Evolutionary conservation across 2,113 vertebrate species (phyloP).

Genomic region (Clarias magur): DNA sequence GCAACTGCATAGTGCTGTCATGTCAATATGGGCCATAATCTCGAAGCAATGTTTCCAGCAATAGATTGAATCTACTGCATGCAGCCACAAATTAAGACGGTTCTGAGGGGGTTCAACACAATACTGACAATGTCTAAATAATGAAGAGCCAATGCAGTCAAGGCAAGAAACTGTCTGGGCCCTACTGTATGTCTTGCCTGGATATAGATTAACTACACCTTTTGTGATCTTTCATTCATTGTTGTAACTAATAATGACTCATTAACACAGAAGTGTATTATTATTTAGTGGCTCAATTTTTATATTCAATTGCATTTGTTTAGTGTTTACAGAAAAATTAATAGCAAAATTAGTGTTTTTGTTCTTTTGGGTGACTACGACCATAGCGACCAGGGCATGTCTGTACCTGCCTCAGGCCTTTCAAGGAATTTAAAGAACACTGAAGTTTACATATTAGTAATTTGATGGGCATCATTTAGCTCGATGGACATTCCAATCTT

Average conservation of each 20-base stretch:
- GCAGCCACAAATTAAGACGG: too few species aligned
- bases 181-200: too few species aligned
- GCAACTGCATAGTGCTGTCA: too few species aligned
- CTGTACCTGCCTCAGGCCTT: neutral
- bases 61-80: too few species aligned
- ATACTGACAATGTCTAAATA: too few species aligned
- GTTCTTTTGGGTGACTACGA: neutral
- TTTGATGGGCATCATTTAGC: neutral
- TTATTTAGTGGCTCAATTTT: neutral
- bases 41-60: too few species aligned
- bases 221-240: neutral
- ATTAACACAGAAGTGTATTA: neutral
- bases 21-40: too few species aligned
- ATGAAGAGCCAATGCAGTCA: too few species aligned
- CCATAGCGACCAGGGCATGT: slow-evolving; percentile 15
- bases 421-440: slow-evolving; percentile 2
- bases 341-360: neutral
- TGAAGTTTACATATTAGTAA: slow-evolving; percentile 3
- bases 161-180: too few species aligned
- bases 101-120: too few species aligned
- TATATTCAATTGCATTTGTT: neutral
- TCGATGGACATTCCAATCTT: neutral
- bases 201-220: neutral
- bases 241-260: neutral
- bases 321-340: neutral